Conservation (phyloP, 2,888 invertebrate species). For the Blomia tropicalis region DNA sequence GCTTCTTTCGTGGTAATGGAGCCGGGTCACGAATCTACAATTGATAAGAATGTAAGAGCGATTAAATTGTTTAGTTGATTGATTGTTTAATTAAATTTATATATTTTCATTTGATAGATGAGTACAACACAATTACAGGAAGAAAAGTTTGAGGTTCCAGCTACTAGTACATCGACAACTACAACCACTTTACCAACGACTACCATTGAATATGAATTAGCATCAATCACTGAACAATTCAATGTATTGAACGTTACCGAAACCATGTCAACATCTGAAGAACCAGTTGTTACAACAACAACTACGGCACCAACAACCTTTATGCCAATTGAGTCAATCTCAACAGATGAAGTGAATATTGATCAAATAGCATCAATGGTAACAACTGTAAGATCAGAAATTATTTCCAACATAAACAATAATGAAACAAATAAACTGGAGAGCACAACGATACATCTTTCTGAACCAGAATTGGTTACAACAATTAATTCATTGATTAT, state of each 20-base stretch:
- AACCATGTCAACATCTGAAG: background rate
- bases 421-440: too few relatives aligned
- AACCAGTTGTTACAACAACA: background rate
- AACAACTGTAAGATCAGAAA: background rate
- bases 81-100: too few relatives aligned
- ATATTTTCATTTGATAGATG: background rate
- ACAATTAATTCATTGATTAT: background rate
- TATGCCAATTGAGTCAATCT: background rate
- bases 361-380: background rate
- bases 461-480: background rate
- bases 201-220: slow-evolving; percentile 2
- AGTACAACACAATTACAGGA: background rate
- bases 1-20: too few relatives aligned
- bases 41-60: background rate
- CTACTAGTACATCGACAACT: background rate
- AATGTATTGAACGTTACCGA: background rate
- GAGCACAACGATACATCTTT: too few relatives aligned
- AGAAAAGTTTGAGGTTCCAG: background rate
- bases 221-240: background rate
- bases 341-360: background rate
- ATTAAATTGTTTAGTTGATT: background rate
- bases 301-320: background rate
- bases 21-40: too few relatives aligned
- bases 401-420: too few relatives aligned
- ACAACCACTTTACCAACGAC: background rate